Conservation (phyloP, 2,113 vertebrate genomes). For the Rynchops niger region DNA sequence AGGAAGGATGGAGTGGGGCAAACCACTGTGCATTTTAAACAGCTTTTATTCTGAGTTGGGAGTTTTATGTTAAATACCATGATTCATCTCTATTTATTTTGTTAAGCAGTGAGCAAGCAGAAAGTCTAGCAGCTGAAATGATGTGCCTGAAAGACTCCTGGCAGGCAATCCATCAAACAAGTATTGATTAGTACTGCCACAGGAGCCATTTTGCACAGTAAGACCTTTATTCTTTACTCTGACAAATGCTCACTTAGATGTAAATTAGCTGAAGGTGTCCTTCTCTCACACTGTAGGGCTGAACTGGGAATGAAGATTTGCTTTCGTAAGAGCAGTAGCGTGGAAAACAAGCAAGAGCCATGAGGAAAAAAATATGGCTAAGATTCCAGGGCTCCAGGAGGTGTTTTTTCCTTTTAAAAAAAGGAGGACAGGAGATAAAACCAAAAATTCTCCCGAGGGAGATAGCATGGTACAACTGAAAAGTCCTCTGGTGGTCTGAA, state of each 20-base stretch:
- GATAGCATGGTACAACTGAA: background rate
- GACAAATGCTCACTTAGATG: constrained; percentile 50
- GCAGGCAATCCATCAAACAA: constrained; percentile 66
- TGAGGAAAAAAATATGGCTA: background rate
- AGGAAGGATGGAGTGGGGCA: background rate
- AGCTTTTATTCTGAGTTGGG: constrained; percentile 43
- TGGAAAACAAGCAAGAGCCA: background rate
- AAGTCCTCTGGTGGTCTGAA: background rate
- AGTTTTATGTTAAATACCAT: constrained; percentile 61
- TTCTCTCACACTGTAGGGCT: background rate
- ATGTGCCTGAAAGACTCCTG: constrained; percentile 68
- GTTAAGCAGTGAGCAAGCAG: constrained; percentile 73
- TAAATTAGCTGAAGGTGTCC: constrained; percentile 46
- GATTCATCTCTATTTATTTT: constrained; percentile 73
- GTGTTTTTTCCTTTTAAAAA: background rate
- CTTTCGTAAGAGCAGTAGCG: background rate
- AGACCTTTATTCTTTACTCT: constrained; percentile 55
- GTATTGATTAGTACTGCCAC: constrained; percentile 64
- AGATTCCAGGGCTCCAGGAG: background rate
- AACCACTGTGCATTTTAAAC: constrained; percentile 52
- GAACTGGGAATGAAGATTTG: background rate
- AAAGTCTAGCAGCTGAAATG: constrained; percentile 70
- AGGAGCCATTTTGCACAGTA: constrained; percentile 58
- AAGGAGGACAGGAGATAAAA: background rate
- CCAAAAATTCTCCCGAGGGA: background rate